These are phyloP conservation scores for Lasioglossum vierecki DNA, from an alignment of 2,888 invertebrate species.

Conservation along the genomic window DNA sequence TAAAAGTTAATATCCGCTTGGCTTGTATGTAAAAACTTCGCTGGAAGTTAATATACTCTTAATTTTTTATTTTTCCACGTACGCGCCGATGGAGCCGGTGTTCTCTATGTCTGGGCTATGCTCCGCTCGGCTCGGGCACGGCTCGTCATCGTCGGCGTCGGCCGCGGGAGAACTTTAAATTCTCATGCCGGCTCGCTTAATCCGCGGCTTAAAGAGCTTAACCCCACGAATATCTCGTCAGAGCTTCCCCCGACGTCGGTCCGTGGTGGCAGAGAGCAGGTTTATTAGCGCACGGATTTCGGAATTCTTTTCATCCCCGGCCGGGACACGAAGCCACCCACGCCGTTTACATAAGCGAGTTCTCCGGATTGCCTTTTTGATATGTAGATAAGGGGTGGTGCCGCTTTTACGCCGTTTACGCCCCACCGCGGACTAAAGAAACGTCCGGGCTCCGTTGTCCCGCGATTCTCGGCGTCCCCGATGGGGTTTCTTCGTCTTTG, in stretches of 20 bases:
- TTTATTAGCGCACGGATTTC: conserved; percentile 84
- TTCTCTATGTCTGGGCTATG: conserved; percentile 13
- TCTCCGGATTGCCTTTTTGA: conserved; percentile 84
- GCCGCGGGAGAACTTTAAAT: conserved; percentile 76
- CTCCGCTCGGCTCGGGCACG: not conserved
- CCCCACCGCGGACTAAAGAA: conserved; percentile 70
- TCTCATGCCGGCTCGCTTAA: conserved; percentile 80
- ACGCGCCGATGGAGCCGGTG: conserved; percentile 17
- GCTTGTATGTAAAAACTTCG: conserved; percentile 50
- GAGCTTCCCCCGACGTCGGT: conserved; percentile 65
- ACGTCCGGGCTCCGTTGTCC: conserved; percentile 46
- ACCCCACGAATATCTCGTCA: conserved; percentile 83
- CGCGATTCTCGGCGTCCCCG: conserved; percentile 50
- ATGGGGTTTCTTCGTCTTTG: conserved; percentile 39
- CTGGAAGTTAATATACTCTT: conserved; percentile 54
- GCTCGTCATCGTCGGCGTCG: conserved; percentile 53
- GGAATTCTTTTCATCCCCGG: conserved; percentile 83
- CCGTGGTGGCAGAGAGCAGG: conserved; percentile 77
- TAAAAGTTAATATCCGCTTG: conserved; percentile 48
- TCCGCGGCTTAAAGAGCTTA: conserved; percentile 82
- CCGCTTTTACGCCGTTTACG: conserved; percentile 83
- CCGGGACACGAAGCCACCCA: conserved; percentile 77
- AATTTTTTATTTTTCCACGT: conserved; percentile 61
- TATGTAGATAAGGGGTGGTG: conserved; percentile 83
- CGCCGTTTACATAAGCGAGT: conserved; percentile 84